Evolutionary conservation across 64 coral and sea anemone genomes (phyloP).

Genomic region (Exaiptasia diaphana): DNA sequence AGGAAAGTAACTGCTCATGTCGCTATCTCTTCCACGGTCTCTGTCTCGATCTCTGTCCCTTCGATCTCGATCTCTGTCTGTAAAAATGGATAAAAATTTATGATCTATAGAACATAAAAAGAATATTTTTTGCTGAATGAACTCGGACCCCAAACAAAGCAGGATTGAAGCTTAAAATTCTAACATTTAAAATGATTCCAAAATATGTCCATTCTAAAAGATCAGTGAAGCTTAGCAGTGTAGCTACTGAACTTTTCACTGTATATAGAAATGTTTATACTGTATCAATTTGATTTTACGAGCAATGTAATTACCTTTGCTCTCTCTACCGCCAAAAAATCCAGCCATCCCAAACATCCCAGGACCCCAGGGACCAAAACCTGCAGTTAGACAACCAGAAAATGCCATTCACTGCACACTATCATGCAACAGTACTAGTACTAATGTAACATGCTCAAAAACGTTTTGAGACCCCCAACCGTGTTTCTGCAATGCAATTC

Average conservation of each 20-base stretch:
- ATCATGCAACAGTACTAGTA: too few species aligned
- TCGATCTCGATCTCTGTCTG: background rate
- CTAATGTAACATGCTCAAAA: too few species aligned
- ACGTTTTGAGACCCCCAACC: too few species aligned
- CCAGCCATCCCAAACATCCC: conserved; percentile 33
- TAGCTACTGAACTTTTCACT: too few species aligned
- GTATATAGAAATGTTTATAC: too few species aligned
- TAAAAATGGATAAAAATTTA: background rate
- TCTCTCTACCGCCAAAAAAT: conserved; percentile 16
- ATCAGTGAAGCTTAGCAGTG: too few species aligned
- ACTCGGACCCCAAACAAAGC: background rate
- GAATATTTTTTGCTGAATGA: too few species aligned
- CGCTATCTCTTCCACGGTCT: background rate
- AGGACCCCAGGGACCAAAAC: conserved; percentile 17
- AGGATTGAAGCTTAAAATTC: background rate
- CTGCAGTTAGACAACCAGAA: background rate
- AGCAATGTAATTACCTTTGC: conserved; percentile 55
- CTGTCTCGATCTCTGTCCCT: background rate
- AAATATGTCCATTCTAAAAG: too few species aligned
- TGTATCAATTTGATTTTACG: too few species aligned
- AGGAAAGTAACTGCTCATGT: background rate
- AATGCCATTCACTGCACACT: too few species aligned
- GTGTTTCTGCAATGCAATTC: too few species aligned
- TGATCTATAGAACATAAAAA: background rate
- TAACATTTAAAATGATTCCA: background rate